Evolutionary conservation across 2,888 invertebrate genomes (phyloP).

Genomic region (Mimachlamys varia): DNA sequence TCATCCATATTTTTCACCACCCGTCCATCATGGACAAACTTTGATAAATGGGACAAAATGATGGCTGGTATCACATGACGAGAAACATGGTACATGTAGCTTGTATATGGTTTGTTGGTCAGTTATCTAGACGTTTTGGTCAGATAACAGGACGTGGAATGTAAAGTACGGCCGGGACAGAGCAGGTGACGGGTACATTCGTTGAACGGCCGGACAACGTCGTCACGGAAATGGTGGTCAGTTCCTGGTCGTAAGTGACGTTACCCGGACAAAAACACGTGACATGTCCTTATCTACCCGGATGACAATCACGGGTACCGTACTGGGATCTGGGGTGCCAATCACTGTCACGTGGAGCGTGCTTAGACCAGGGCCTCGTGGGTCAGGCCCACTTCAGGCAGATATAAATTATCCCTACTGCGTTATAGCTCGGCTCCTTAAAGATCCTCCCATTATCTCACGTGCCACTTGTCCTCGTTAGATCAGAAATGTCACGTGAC

Average conservation of each 20-base stretch:
- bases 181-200: not conserved
- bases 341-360: slow-evolving; percentile 17
- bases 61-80: not conserved
- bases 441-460: not conserved
- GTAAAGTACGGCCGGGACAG: not conserved
- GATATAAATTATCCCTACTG: not conserved
- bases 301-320: not conserved
- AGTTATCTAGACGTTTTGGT: not conserved
- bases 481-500: not conserved
- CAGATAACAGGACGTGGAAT: not conserved
- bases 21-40: not conserved
- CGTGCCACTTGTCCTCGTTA: slow-evolving; percentile 33
- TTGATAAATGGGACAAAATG: not conserved
- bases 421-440: not conserved
- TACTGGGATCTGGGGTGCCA: not conserved
- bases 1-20: not conserved
- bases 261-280: not conserved
- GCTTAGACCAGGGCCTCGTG: not conserved
- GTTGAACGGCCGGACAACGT: not conserved
- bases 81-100: not conserved
- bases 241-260: not conserved
- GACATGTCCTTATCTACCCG: not conserved
- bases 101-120: not conserved
- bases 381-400: slow-evolving; percentile 14
- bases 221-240: not conserved